Conservation (phyloP, 2,113 vertebrate species). For the Tretioscincus oriximinensis region DNA sequence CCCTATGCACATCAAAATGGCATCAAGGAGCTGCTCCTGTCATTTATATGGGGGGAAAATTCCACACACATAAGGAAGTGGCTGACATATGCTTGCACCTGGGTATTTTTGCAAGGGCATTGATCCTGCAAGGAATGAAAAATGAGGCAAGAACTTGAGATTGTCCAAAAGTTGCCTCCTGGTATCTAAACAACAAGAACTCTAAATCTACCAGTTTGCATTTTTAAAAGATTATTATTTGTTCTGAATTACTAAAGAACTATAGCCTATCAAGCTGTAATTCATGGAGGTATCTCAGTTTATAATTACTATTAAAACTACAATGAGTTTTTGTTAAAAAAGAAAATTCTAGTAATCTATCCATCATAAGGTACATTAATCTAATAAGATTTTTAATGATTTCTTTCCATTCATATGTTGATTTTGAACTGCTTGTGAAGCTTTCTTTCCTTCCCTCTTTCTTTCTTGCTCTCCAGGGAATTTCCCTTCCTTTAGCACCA, state of each 20-base stretch:
- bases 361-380: neutral
- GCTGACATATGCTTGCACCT: too few species aligned
- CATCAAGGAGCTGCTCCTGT: too few species aligned
- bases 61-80: too few species aligned
- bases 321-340: too few species aligned
- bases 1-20: too few species aligned
- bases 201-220: neutral
- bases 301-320: neutral
- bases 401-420: neutral
- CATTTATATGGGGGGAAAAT: too few species aligned
- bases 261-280: neutral
- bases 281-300: neutral
- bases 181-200: too few species aligned
- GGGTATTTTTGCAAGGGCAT: too few species aligned
- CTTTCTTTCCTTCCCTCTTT: neutral
- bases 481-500: slow-evolving; percentile 15
- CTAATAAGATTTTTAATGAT: neutral
- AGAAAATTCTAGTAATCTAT: neutral
- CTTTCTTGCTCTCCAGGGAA: neutral
- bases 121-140: too few species aligned
- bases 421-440: neutral
- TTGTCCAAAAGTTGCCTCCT: too few species aligned
- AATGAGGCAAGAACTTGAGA: too few species aligned
- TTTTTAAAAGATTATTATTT: neutral
- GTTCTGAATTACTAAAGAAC: neutral